phyloP scores from a whole-genome alignment of 2,888 invertebrate genomes.

The Ptychoptera albimana region DNA sequence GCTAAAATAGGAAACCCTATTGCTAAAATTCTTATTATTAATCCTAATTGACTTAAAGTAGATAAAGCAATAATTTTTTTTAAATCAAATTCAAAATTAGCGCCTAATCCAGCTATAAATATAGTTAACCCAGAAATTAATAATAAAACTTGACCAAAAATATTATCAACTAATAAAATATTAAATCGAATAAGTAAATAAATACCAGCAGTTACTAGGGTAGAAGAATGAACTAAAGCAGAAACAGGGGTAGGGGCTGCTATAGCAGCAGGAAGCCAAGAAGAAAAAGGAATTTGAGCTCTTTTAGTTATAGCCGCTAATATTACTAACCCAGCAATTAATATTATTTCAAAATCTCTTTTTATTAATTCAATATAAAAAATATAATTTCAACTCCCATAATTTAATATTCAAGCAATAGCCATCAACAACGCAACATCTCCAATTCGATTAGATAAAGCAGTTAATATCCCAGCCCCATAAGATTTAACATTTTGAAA shows the following conservation, averaged over 20 bases:
- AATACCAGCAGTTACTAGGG: slow-evolving; percentile 60
- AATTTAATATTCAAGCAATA: slow-evolving; percentile 28
- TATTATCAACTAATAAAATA: slow-evolving; percentile 35
- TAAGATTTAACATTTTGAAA: slow-evolving; percentile 1
- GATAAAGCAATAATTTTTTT: slow-evolving; percentile 68
- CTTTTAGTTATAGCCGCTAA: slow-evolving; percentile 56
- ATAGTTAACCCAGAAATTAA: slow-evolving; percentile 40
- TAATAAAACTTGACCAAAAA: slow-evolving; percentile 35
- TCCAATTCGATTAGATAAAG: slow-evolving; percentile 55
- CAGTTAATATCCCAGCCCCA: slow-evolving; percentile 49
- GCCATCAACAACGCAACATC: slow-evolving; percentile 49
- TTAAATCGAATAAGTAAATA: slow-evolving; percentile 58
- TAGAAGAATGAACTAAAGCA: slow-evolving; percentile 63
- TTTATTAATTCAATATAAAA: slow-evolving; percentile 36
- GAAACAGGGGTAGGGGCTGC: slow-evolving; percentile 61
- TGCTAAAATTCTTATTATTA: slow-evolving; percentile 51
- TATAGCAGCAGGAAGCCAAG: slow-evolving; percentile 59
- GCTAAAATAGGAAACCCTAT: slow-evolving; percentile 37
- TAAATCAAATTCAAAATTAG: slow-evolving; percentile 50
- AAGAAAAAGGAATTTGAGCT: slow-evolving; percentile 66
- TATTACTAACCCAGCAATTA: slow-evolving; percentile 32
- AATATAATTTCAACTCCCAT: slow-evolving; percentile 33
- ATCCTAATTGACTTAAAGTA: slow-evolving; percentile 56
- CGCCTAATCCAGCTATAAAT: slow-evolving; percentile 41
- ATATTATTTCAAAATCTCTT: slow-evolving; percentile 29